These are phyloP conservation scores for Clarias gariepinus DNA, from an alignment of 2,113 vertebrate genomes.

Conservation along the genomic window DNA sequence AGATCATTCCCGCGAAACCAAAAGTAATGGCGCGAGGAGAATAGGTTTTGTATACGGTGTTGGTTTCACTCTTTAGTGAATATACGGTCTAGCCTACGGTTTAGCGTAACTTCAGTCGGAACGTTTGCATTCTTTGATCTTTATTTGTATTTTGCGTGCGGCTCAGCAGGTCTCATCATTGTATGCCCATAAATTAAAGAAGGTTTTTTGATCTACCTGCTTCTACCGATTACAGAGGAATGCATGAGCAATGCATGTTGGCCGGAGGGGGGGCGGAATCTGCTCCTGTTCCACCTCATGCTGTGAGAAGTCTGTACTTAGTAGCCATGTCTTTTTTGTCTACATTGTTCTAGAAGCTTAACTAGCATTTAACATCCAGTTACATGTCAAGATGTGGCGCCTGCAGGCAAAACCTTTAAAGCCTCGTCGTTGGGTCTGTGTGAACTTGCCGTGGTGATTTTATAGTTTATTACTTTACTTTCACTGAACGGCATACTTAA, in stretches of 20 bases:
- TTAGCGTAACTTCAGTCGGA: background rate
- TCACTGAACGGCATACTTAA: slow-evolving; percentile 31
- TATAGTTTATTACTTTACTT: slow-evolving; percentile 41
- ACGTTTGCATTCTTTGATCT: slow-evolving; percentile 1
- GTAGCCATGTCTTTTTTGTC: background rate
- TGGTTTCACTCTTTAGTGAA: slow-evolving; percentile 3
- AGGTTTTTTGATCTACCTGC: slow-evolving; percentile 32
- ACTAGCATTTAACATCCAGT: background rate
- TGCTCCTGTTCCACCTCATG: background rate
- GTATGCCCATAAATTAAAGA: slow-evolving; percentile 35
- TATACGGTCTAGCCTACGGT: background rate
- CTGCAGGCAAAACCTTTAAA: slow-evolving; percentile 3
- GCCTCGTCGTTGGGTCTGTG: slow-evolving; percentile 11
- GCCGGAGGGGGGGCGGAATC: background rate
- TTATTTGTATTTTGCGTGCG: slow-evolving; percentile 13
- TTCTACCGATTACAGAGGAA: slow-evolving; percentile 28
- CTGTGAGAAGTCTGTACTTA: slow-evolving; percentile 17
- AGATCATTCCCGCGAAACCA: slow-evolving; percentile 43
- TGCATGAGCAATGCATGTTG: slow-evolving; percentile 14
- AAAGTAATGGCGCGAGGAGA: background rate
- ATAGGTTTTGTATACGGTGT: background rate
- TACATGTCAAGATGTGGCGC: background rate
- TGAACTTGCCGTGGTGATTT: slow-evolving; percentile 25
- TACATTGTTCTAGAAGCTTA: background rate
- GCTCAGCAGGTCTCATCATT: slow-evolving; percentile 29